Base-by-base conservation (phyloP, 2,888 invertebrate species). In the Epinotia bilunana region DNA sequence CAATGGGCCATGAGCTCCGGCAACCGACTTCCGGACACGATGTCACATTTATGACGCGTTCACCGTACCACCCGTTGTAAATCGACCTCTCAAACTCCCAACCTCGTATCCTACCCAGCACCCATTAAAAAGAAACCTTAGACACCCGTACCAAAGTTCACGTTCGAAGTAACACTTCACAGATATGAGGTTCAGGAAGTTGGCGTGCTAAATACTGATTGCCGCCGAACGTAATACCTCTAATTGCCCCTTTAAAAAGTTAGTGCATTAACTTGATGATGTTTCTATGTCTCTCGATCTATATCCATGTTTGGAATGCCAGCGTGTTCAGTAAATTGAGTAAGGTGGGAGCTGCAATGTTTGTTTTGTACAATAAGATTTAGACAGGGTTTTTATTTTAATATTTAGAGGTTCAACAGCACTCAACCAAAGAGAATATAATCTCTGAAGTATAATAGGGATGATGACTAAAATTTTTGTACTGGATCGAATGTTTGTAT, bases 171-270 rank as follows among this genome's bases (percentile, higher is more conserved):
- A 4, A n/a, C 20, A 5, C 43, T 6, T 46, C 12, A 28, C 2
- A 57, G 58, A 46, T 43, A 60, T 20, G 69, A 69, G 60, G 16
- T 69, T 60, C 5, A 23, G 58, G 46, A 60, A 60, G n/a, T 69
- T 46, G 60, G 46, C 46, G 23, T 16, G 58, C n/a, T 69, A 69
- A 91, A 91, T 90, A 90, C 88, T 88, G 89, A 92, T 92, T 90
- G 90, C 86, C 83, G 81, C 87, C 80, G 82, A 87, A 88, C 84
- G 83, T 87, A 90, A 90, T 91, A 90, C 86, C 85, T 82, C 87
- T 91, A 91, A 92, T 93, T 90, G 92, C 89, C 88, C 87, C 88
- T 89, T 91, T 91, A 87, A 92, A 65, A 91, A 88, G 84, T 87
- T 88, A 89, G 91, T 91, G 86, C 88, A 92, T 91, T 91, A 91